phyloP scores from a whole-genome alignment of 1,140 invertebrate genomes.

The Drosophila neocordata region DNA sequence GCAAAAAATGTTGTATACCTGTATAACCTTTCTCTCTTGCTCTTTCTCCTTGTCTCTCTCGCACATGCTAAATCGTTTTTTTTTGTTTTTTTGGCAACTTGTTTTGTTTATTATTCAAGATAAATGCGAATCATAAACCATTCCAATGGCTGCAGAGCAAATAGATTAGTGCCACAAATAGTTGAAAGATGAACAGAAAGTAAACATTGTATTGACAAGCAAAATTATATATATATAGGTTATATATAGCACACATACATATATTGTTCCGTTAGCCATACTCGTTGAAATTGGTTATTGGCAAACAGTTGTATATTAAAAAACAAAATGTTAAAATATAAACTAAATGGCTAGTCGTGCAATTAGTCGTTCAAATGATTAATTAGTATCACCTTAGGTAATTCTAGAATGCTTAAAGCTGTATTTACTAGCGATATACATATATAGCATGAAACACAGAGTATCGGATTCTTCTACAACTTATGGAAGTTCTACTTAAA shows the following conservation, averaged over 20 bases:
- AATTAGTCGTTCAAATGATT: no score
- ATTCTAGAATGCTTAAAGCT: not conserved
- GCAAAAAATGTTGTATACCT: slow-evolving; percentile 12
- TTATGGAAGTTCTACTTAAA: no score
- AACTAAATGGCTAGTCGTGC: no score
- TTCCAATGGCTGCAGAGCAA: slow-evolving; percentile 6
- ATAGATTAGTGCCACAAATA: slow-evolving; percentile 37
- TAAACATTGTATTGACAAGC: slow-evolving; percentile 7
- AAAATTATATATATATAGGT: not conserved
- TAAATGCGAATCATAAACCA: slow-evolving; percentile 49
- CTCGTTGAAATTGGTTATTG: not conserved
- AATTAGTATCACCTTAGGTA: not conserved
- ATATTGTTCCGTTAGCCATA: not conserved
- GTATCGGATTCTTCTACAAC: no score
- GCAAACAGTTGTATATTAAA: not conserved
- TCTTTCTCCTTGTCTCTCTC: not conserved
- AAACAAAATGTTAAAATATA: no score
- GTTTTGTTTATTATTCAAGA: slow-evolving; percentile 54
- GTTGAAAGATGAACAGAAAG: slow-evolving; percentile 17
- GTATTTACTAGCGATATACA: not conserved
- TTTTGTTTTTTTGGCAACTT: slow-evolving; percentile 52
- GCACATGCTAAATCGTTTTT: not conserved
- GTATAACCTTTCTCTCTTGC: not conserved
- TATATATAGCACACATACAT: not conserved
- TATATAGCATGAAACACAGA: no score